Conservation (phyloP, 2,888 invertebrate genomes). For the Invenusta paracnida region DNA sequence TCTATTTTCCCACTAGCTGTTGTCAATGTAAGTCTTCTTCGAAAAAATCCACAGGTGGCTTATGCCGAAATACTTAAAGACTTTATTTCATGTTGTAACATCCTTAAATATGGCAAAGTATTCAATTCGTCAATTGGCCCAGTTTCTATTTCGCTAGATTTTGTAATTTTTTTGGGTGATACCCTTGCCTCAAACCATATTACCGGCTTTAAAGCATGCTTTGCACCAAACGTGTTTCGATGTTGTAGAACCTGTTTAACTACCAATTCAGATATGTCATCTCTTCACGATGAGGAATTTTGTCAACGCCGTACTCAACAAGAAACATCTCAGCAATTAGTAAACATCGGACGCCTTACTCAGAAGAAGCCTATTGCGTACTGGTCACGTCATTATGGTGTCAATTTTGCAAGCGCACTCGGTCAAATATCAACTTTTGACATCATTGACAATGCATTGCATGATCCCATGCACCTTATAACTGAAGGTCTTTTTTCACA, state of each 20-base stretch:
- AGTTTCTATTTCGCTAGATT: neutral
- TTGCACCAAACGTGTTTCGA: slow-evolving; percentile 3
- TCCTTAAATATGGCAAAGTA: neutral
- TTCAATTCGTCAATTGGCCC: neutral
- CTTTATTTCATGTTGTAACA: neutral
- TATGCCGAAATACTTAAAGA: neutral
- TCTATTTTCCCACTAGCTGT: slow-evolving; percentile 14
- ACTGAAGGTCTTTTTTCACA: neutral
- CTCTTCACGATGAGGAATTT: neutral
- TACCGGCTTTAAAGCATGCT: neutral
- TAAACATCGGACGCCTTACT: neutral
- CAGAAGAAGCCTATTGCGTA: neutral
- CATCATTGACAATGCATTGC: neutral
- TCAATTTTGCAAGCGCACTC: neutral
- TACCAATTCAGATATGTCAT: neutral
- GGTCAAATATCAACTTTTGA: neutral
- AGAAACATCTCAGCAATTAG: neutral
- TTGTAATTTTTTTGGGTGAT: neutral
- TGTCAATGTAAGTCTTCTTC: neutral
- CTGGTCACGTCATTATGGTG: neutral
- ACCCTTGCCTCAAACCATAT: slow-evolving; percentile 9
- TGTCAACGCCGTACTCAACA: neutral
- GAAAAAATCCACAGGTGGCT: neutral
- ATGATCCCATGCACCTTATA: slow-evolving; percentile 11
- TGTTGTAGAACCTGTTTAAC: neutral